These are phyloP conservation scores for Saccostrea glomerata DNA, from an alignment of 1,140 invertebrate genomes.

Conservation along the genomic window DNA sequence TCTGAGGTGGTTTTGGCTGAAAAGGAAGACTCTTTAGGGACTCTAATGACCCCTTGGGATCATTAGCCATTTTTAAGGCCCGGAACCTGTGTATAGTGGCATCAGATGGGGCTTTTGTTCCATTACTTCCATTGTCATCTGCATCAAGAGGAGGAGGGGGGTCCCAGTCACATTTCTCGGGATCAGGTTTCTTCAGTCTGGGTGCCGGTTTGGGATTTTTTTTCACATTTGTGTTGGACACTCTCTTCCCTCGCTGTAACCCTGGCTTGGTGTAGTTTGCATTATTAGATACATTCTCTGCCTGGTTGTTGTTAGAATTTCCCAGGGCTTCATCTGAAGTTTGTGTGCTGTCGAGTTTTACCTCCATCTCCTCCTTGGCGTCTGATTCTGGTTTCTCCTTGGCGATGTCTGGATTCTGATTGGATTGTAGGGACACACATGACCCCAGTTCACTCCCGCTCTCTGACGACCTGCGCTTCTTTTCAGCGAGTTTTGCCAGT, in stretches of 20 bases:
- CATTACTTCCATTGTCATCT: slow-evolving; percentile 49
- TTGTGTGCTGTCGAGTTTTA: slow-evolving; percentile 7
- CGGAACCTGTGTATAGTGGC: slow-evolving; percentile 67
- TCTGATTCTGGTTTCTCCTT: slow-evolving; percentile 78
- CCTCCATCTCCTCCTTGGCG: slow-evolving; percentile 73
- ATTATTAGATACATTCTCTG: slow-evolving; percentile 7
- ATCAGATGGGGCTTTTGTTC: slow-evolving; percentile 61
- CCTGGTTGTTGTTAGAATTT: slow-evolving; percentile 19
- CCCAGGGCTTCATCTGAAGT: background rate
- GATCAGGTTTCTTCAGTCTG: slow-evolving; percentile 46
- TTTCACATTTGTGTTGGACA: background rate
- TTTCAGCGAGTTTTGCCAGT: slow-evolving; percentile 69
- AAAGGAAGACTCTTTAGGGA: slow-evolving; percentile 69
- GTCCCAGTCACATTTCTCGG: slow-evolving; percentile 27
- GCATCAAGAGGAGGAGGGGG: slow-evolving; percentile 44
- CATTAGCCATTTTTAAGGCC: slow-evolving; percentile 67
- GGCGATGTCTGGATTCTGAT: slow-evolving; percentile 36
- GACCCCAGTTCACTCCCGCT: slow-evolving; percentile 71
- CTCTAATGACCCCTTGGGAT: slow-evolving; percentile 61
- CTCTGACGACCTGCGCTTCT: slow-evolving; percentile 66
- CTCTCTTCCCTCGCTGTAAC: background rate
- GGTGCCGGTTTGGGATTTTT: slow-evolving; percentile 56
- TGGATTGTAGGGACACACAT: slow-evolving; percentile 56
- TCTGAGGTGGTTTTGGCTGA: slow-evolving; percentile 71
- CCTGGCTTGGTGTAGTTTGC: background rate